Base-by-base conservation (phyloP, 2,888 invertebrate genomes). In the Tenthredo livida region DNA sequence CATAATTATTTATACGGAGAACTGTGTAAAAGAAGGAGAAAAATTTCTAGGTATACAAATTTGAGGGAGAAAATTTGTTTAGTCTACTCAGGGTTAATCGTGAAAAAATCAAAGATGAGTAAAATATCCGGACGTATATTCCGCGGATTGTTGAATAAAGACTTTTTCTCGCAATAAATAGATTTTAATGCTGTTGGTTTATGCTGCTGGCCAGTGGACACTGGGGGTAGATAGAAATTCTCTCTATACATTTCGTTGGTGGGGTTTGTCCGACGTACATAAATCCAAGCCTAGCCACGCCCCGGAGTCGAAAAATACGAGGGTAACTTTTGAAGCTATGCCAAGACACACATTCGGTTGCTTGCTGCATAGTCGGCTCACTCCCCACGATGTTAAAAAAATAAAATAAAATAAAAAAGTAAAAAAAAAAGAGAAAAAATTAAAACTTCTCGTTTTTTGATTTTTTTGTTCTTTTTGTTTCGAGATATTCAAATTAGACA, bases 261-360 rank as follows among this genome's bases (percentile, higher is more conserved):
- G 37, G 72, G 72, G 43, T 40, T 84, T 43, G 84, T 84, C 84
- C 78, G 67, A 47, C 77, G 61, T 67, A 78, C 84, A 84, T 84
- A 84, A 84, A 84, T 84, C 77, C 84, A n/a, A 78, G 17, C 72
- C 75, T 67, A 47, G 77, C 84, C 77, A 61, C 84, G 84, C 84
- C 84, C 84, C 21, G 73, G 33, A 65, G 84, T 78, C 84, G 84
- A 84, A 84, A 47, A 84, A 78, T 84, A 84, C 84, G 78, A 78
- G 78, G 78, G 84, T 84, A 33, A 77, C 78, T 84, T 84, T 84
- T 84, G 75, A 84, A 72, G 75, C 84, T 67, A 61, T 77, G 78
- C 47, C 54, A 84, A 84, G 84, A 73, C 75, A 73, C 84, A 84
- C 40, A 37, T 21, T 80, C 61, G 80, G 58, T 61, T 40, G 40